A percentile compares a stretch with the other conserved stretches of the same genome.
Evolutionary conservation across 2,113 vertebrate species (phyloP).

Genomic region (Tenebrosternarchus preto): DNA sequence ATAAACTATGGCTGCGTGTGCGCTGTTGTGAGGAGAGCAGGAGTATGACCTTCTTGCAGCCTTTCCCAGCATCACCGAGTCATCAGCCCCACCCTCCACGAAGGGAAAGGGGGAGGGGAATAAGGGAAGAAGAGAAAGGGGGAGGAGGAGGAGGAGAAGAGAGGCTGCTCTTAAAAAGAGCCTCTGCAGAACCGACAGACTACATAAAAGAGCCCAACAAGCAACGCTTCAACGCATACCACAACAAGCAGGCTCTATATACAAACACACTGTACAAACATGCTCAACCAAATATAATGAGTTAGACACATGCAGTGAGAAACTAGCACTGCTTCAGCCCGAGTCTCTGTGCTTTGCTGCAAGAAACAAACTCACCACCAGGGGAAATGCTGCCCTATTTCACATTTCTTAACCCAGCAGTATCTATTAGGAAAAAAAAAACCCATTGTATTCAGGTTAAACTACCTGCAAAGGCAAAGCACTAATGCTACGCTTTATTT

Average conservation of each 20-base stretch:
- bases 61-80: conserved; percentile 54
- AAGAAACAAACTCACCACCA: too few species aligned
- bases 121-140: conserved; percentile 59
- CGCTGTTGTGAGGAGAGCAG: conserved; percentile 12
- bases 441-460: not conserved
- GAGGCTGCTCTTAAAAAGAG: conserved; percentile 57
- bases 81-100: conserved; percentile 63
- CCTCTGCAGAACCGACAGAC: conserved; percentile 49
- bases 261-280: not conserved
- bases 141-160: conserved; percentile 53
- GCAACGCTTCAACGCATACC: not conserved
- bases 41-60: conserved; percentile 65
- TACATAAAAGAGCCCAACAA: conserved; percentile 12
- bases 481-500: not conserved
- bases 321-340: not conserved
- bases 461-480: not conserved
- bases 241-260: not conserved
- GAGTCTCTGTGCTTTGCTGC: too few species aligned
- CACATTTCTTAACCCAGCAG: not conserved
- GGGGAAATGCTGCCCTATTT: not conserved
- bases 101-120: conserved; percentile 47
- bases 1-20: conserved; percentile 13
- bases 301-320: not conserved
- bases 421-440: not conserved
- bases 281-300: not conserved